Conservation (phyloP, 35 echinoderm and acorn worm genomes). For the Nesometra sesokonis region DNA sequence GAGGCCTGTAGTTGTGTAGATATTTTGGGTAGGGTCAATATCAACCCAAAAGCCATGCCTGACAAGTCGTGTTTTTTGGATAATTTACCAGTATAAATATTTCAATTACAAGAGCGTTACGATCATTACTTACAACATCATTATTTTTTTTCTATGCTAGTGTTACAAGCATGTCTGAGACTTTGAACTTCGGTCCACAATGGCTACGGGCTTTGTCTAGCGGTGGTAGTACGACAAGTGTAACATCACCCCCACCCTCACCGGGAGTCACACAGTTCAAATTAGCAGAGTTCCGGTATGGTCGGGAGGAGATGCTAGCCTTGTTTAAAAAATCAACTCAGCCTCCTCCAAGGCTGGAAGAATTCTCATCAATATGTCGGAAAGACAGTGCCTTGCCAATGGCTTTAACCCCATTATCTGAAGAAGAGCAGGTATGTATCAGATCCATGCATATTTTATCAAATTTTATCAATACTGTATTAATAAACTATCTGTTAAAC, state of each 20-base stretch:
- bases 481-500: background rate
- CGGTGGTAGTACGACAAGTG: conserved; percentile 8
- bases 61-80: too few species aligned
- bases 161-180: conserved; percentile 96
- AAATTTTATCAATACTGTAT: background rate
- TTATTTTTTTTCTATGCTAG: background rate
- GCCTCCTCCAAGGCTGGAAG: conserved; percentile 57
- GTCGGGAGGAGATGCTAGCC: conserved; percentile 84
- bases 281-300: conserved; percentile 92
- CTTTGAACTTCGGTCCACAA: conserved; percentile 92
- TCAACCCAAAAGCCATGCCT: too few species aligned
- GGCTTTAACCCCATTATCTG: conserved; percentile 72
- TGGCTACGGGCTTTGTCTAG: conserved; percentile 86
- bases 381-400: conserved; percentile 76
- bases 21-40: too few species aligned
- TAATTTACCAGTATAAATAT: too few species aligned
- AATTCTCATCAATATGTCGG: conserved; percentile 58
- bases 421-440: conserved; percentile 90
- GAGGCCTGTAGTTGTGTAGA: too few species aligned
- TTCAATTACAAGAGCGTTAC: too few species aligned
- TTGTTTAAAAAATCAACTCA: conserved; percentile 68
- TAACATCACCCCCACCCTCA: background rate
- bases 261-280: conserved; percentile 67
- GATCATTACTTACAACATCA: too few species aligned
- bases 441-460: too few species aligned